phyloP scores from a whole-genome alignment of 2,888 invertebrate species.

The Synanthedon vespiformis region DNA sequence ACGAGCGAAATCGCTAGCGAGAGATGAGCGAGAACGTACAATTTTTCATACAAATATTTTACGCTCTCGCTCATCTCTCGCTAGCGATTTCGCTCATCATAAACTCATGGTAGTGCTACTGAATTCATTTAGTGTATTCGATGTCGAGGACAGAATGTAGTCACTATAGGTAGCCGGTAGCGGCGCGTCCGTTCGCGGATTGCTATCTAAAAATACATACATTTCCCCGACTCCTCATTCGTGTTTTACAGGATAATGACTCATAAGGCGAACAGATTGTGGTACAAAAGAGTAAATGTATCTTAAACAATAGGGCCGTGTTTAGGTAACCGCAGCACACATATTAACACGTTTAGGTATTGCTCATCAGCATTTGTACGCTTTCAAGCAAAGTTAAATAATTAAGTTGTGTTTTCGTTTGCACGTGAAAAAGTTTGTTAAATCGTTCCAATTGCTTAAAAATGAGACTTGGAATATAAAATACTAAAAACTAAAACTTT shows the following conservation, averaged over 20 bases:
- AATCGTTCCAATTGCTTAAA: too few species aligned
- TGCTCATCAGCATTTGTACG: background rate
- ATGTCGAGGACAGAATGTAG: slow-evolving; percentile 20
- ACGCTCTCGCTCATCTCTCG: too few species aligned
- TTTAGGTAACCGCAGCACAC: background rate
- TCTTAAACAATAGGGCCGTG: slow-evolving; percentile 23
- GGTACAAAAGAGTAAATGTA: slow-evolving; percentile 29
- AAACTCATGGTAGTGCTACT: too few species aligned
- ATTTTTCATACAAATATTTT: too few species aligned
- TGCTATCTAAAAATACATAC: slow-evolving; percentile 56
- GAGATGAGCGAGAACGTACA: too few species aligned
- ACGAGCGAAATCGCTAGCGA: too few species aligned
- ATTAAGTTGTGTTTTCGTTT: too few species aligned
- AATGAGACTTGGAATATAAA: too few species aligned
- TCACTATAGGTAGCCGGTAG: slow-evolving; percentile 21
- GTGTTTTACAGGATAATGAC: slow-evolving; percentile 60
- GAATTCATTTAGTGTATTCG: slow-evolving; percentile 10
- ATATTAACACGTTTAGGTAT: background rate
- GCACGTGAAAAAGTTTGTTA: too few species aligned
- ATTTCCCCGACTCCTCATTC: slow-evolving; percentile 49
- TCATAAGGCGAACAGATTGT: slow-evolving; percentile 34
- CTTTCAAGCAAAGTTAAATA: background rate
- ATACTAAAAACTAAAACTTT: too few species aligned
- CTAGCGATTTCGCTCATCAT: too few species aligned
- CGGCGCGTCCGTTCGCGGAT: slow-evolving; percentile 35